Conservation (phyloP, 2,113 vertebrate species). For the Prunella himalayana region DNA sequence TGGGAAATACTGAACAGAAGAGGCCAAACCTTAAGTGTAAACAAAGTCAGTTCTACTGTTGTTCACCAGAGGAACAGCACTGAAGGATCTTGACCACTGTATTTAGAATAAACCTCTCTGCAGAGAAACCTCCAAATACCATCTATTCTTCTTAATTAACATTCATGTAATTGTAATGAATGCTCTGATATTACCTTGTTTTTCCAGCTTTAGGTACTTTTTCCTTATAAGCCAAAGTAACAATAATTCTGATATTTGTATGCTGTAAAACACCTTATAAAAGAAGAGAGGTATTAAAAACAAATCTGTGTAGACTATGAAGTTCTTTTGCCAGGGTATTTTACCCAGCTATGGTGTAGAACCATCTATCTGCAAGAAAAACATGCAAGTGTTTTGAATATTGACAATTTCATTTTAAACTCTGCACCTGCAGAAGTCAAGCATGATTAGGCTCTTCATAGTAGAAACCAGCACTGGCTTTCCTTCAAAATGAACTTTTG, state of each 20-base stretch:
- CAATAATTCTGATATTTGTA: background rate
- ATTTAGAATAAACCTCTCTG: background rate
- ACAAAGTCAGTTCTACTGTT: background rate
- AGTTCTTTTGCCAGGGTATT: background rate
- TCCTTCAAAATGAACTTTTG: constrained; percentile 15
- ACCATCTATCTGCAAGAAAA: background rate
- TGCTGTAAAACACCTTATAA: background rate
- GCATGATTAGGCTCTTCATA: background rate
- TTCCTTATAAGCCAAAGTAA: background rate
- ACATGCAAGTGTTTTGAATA: background rate
- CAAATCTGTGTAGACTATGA: background rate
- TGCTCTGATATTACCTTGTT: background rate
- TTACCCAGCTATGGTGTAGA: background rate
- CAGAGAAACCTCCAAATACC: background rate
- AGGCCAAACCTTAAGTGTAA: background rate
- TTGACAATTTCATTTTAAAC: background rate
- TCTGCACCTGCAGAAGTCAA: background rate
- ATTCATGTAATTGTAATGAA: background rate
- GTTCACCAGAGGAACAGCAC: background rate
- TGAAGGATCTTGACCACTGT: background rate
- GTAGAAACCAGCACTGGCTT: background rate
- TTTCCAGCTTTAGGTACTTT: background rate
- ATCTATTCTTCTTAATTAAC: background rate
- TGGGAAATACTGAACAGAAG: background rate
- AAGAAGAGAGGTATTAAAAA: background rate